Conservation (phyloP, 2,113 vertebrate species). For the Archocentrus centrarchus region DNA sequence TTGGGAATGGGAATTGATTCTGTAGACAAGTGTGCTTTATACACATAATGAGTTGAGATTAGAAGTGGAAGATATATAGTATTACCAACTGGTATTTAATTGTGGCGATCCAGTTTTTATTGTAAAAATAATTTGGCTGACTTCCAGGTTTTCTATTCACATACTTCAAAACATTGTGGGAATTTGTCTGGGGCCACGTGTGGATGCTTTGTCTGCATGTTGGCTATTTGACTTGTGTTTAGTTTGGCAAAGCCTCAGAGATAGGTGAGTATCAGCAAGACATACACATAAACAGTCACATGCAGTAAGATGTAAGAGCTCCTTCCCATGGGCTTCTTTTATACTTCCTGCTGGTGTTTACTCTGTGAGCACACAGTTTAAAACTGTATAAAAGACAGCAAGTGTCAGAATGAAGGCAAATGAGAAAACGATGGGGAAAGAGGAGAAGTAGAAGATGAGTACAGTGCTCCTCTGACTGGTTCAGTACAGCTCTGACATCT, state of each 20-base stretch:
- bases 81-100: too few species aligned
- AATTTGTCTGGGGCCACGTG: background rate
- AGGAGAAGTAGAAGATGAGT: conserved; percentile 1
- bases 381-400: conserved; percentile 25
- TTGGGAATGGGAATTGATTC: too few species aligned
- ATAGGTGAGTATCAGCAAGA: conserved; percentile 27
- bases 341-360: conserved; percentile 44
- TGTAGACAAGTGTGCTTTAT: too few species aligned
- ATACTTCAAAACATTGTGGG: background rate
- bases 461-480: conserved; percentile 13
- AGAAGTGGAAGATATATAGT: too few species aligned
- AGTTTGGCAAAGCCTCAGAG: conserved; percentile 45
- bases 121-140: background rate
- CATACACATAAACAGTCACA: conserved; percentile 15
- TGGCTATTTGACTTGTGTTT: conserved; percentile 53
- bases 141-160: conserved; percentile 22
- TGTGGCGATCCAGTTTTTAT: too few species aligned
- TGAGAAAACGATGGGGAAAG: background rate
- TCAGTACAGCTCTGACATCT: conserved; percentile 14
- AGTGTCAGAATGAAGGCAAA: conserved; percentile 25
- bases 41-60: too few species aligned
- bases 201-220: conserved; percentile 46
- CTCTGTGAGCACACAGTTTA: conserved; percentile 23
- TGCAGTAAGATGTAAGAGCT: conserved; percentile 12
- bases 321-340: conserved; percentile 47